These are phyloP conservation scores for Brachypteracias leptosomus DNA, from an alignment of 2,113 vertebrate species.

Conservation along the genomic window DNA sequence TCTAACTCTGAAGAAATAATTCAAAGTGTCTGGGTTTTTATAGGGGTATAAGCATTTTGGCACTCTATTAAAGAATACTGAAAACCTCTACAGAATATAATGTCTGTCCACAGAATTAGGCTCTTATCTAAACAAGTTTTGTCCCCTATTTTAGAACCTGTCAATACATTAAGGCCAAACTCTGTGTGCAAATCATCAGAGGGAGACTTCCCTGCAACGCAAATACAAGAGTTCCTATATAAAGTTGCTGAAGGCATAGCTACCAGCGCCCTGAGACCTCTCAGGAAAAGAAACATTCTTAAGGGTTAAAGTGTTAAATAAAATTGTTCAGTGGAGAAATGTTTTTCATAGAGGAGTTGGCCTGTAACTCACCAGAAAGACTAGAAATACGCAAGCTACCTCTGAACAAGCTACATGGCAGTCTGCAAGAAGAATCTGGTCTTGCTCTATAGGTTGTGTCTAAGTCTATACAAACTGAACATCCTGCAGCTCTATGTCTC, in stretches of 20 bases:
- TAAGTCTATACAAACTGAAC: background rate
- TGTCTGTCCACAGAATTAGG: background rate
- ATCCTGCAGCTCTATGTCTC: accelerated
- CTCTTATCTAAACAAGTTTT: background rate
- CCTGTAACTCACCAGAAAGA: background rate
- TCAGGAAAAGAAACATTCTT: accelerated
- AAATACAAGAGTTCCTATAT: background rate
- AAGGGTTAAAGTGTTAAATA: background rate
- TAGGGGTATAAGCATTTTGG: background rate
- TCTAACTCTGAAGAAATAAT: background rate
- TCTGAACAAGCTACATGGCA: background rate
- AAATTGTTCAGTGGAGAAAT: background rate
- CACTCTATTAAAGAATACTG: background rate
- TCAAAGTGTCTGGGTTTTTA: background rate
- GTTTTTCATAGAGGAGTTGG: background rate
- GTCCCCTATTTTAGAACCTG: background rate
- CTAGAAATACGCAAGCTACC: background rate
- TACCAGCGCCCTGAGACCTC: background rate
- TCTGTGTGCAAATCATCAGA: background rate
- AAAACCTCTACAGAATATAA: background rate
- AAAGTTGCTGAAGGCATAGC: background rate
- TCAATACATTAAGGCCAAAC: background rate
- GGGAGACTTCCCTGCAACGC: background rate
- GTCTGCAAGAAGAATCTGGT: background rate
- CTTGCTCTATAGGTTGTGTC: background rate